phyloP scores from a whole-genome alignment of 1,140 invertebrate species.

The Nasonia vitripennis region DNA sequence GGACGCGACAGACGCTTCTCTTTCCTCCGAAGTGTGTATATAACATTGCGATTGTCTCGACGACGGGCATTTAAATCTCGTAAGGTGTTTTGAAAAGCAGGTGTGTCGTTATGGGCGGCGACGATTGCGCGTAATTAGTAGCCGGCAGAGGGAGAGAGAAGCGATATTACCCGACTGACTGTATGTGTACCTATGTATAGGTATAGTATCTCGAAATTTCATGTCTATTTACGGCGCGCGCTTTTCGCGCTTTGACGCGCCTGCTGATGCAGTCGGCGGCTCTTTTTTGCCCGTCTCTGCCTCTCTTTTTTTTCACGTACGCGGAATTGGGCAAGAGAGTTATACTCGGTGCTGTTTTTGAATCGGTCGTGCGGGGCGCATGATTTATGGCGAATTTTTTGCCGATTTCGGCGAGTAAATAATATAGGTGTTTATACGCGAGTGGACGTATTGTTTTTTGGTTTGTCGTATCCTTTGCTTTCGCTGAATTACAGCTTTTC shows the following conservation, averaged over 20 bases:
- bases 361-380: neutral
- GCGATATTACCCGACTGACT: neutral
- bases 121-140: neutral
- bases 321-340: neutral
- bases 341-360: neutral
- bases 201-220: neutral
- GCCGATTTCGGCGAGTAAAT: neutral
- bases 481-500: neutral
- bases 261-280: neutral
- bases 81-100: neutral
- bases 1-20: neutral
- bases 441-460: no score
- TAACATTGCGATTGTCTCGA: neutral
- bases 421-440: no score
- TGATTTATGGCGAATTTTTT: neutral
- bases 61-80: neutral
- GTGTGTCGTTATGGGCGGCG: neutral
- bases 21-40: neutral
- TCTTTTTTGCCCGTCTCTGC: neutral
- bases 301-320: neutral
- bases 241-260: slow-evolving; percentile 1
- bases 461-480: neutral
- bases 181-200: no score
- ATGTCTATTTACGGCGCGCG: slow-evolving; percentile 3
- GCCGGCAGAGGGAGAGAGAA: neutral